Evolutionary conservation across 2,888 invertebrate genomes (phyloP).

Genomic region (Mesoligia furuncula): DNA sequence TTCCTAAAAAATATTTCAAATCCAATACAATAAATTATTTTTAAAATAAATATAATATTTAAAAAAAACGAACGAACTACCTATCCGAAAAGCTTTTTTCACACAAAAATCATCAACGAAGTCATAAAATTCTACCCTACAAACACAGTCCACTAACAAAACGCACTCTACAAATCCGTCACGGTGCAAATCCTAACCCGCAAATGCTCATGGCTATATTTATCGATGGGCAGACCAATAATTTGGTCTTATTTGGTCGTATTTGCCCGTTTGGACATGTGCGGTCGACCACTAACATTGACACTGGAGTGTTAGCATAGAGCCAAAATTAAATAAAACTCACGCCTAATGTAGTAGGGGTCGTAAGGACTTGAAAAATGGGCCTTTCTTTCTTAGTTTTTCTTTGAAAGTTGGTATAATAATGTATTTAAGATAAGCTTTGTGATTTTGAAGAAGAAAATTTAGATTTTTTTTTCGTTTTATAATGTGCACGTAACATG

Average conservation of each 20-base stretch:
- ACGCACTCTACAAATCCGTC: conserved; percentile 9
- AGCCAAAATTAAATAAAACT: conserved; percentile 89
- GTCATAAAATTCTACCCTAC: not conserved
- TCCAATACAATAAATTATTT: not conserved
- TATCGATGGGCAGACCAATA: conserved; percentile 83
- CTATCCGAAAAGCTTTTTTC: not conserved
- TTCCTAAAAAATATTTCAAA: not conserved
- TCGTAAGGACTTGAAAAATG: conserved; percentile 42
- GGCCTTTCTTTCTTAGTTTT: conserved; percentile 22
- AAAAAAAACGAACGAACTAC: too few species aligned
- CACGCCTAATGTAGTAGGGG: conserved; percentile 81
- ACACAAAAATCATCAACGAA: not conserved
- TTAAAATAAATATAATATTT: not conserved
- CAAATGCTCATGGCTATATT: conserved; percentile 70
- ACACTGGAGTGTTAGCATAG: conserved; percentile 84
- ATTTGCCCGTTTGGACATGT: conserved; percentile 86
- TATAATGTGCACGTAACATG: not conserved
- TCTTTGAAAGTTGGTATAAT: conserved; percentile 12
- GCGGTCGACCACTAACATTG: conserved; percentile 85
- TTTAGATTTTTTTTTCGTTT: not conserved
- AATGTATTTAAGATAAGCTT: conserved; percentile 7
- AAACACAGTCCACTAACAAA: not conserved
- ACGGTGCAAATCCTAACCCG: conserved; percentile 56
- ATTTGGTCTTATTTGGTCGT: conserved; percentile 77
- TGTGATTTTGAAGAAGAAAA: not conserved